Conservation (phyloP, 1,140 invertebrate genomes). For the Drosophila guanche region DNA sequence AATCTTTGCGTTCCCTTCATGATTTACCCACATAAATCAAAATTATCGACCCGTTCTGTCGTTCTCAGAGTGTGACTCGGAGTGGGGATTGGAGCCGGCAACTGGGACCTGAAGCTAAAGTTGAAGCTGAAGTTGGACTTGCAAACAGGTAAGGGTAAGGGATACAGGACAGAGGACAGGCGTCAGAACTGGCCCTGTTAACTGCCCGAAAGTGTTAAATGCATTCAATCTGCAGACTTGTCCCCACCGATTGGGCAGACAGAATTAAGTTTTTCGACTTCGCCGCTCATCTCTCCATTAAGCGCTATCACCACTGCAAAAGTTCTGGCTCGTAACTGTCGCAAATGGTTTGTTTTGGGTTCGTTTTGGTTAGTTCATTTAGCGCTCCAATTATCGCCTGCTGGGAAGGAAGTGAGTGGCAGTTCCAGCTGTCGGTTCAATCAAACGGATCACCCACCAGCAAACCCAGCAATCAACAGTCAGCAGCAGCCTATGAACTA, state of each 20-base stretch:
- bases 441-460: conserved; percentile 60
- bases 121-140: no score
- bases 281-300: conserved; percentile 38
- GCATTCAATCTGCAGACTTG: conserved; percentile 56
- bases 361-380: conserved; percentile 66
- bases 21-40: conserved; percentile 84
- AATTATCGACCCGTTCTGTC: conserved; percentile 70
- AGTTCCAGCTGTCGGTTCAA: conserved; percentile 69
- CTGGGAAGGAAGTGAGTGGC: conserved; percentile 10
- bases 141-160: no score
- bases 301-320: conserved; percentile 3
- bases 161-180: background rate
- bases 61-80: background rate
- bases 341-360: conserved; percentile 8
- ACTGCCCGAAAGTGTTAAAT: conserved; percentile 72
- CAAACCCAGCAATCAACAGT: conserved; percentile 5
- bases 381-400: conserved; percentile 71
- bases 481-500: background rate
- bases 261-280: conserved; percentile 5
- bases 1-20: conserved; percentile 82
- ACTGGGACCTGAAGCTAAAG: no score
- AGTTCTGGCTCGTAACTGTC: conserved; percentile 18
- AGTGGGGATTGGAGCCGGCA: background rate
- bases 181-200: conserved; percentile 58
- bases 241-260: conserved; percentile 31